Base-by-base conservation (phyloP, 2,113 vertebrate species). In the Siphamia tubifer region DNA sequence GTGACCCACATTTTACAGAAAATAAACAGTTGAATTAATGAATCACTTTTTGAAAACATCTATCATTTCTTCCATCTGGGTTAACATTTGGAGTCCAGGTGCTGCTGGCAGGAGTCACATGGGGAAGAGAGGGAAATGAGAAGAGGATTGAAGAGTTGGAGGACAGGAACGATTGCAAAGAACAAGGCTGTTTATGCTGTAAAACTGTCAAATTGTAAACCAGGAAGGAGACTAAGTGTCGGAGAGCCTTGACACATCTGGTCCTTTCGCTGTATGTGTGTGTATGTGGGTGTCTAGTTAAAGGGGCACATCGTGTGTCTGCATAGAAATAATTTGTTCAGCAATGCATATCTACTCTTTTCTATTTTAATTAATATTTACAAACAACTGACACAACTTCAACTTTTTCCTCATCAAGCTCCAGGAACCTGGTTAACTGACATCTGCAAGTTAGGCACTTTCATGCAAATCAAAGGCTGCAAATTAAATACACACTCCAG, bases 21-120 rank as follows among this genome's bases (percentile, higher is more conserved):
- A 56, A 38, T 19, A 44, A 63, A 30, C 3, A 31, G 8, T 9
- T 6, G 27, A 35, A 30, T n/a, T 43, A 34, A 30, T 36, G 19
- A 25, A 19, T 1, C 9, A 21, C 2, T 24, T 11, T 32, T n/a
- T 30, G 4, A n/a, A n/a, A n/a, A n/a, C n/a, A n/a, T 17, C 9
- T n/a, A 7, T 52, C 24, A 65, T 28, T 21, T 47, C 24, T 53
- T 4, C 16, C 17, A 17, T 27, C 42, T 39, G 25, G 17, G 9
- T 16, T 42, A 6, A 30, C 5, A 24, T 63, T 53, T 43, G 43
- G 15, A 21, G 43, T 34, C 11, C 72, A 83, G 71, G 54, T 84
- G 79, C 54, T 53, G 58, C 25, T 83, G 82, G 61, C 77, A 83
- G 68, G 42, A 66, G 74, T 70, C 61, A 72, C 31, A 72, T 57